Conservation (phyloP, 1,140 invertebrate genomes). For the Medauroidea extradentata region DNA sequence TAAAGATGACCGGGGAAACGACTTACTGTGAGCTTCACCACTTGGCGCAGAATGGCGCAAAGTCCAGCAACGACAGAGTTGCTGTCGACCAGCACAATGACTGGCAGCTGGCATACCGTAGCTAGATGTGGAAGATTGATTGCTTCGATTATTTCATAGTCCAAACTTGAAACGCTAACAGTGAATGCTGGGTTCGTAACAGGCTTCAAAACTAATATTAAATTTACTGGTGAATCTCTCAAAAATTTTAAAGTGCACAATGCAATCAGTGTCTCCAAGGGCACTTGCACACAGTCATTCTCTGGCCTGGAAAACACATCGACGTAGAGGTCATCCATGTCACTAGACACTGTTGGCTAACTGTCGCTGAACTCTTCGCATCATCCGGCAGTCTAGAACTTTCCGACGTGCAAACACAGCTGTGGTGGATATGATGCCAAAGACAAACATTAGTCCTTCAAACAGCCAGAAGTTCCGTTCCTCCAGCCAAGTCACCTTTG, state of each 20-base stretch:
- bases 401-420: conserved; percentile 53
- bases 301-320: conserved; percentile 33
- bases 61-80: conserved; percentile 60
- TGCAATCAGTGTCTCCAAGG: conserved; percentile 43
- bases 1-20: conserved; percentile 11
- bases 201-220: conserved; percentile 28
- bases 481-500: conserved; percentile 64
- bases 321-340: conserved; percentile 40
- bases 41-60: conserved; percentile 58
- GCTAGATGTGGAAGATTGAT: conserved; percentile 36
- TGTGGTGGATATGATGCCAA: conserved; percentile 57
- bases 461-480: conserved; percentile 81
- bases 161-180: conserved; percentile 33
- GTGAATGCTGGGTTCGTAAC: conserved; percentile 26
- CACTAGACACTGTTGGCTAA: conserved; percentile 41
- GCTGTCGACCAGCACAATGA: conserved; percentile 45
- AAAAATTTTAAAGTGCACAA: conserved; percentile 44
- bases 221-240: conserved; percentile 29
- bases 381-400: conserved; percentile 51
- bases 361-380: conserved; percentile 58
- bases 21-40: conserved; percentile 47
- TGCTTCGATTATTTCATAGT: conserved; percentile 27
- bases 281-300: conserved; percentile 29
- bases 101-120: conserved; percentile 52
- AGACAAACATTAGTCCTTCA: conserved; percentile 63